Conservation (phyloP, 2,113 vertebrate species). For the Brachyistius frenatus region DNA sequence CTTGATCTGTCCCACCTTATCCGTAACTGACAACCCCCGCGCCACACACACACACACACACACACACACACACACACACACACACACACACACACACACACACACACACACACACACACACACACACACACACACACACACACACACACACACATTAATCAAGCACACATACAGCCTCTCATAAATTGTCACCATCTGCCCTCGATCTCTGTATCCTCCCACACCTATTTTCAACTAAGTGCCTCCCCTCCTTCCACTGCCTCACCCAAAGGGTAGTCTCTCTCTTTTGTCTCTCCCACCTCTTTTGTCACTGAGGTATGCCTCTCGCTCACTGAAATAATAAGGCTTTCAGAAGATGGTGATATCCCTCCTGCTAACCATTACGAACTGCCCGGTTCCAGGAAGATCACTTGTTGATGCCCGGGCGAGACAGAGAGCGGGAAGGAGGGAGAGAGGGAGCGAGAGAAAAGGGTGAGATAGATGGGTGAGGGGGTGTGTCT, state of each 20-base stretch:
- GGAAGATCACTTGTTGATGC: conserved; percentile 64
- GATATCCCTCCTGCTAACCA: conserved; percentile 33
- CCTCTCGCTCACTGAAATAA: conserved; percentile 56
- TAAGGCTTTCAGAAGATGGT: conserved; percentile 56
- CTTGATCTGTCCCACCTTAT: neutral
- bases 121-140: conserved; percentile 4
- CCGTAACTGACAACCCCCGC: conserved; percentile 9
- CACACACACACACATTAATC: conserved; percentile 2
- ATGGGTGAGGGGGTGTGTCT: conserved; percentile 6
- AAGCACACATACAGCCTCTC: conserved; percentile 14
- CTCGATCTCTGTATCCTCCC: conserved; percentile 37
- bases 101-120: neutral
- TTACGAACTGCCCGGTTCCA: conserved; percentile 42
- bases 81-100: neutral
- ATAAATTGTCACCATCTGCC: conserved; percentile 53
- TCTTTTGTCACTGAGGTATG: conserved; percentile 51
- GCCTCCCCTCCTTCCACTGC: neutral
- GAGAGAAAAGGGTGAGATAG: conserved; percentile 1
- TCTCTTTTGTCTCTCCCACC: conserved; percentile 32
- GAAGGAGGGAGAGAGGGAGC: neutral
- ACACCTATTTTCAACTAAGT: conserved; percentile 14
- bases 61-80: conserved; percentile 8
- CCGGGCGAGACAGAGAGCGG: conserved; percentile 18
- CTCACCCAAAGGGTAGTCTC: conserved; percentile 15
- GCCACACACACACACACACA: neutral